A percentile compares a stretch with the other conserved stretches of the same genome.
Conservation (phyloP, 2,113 vertebrate species). For the Rhabdomys dilectus region DNA sequence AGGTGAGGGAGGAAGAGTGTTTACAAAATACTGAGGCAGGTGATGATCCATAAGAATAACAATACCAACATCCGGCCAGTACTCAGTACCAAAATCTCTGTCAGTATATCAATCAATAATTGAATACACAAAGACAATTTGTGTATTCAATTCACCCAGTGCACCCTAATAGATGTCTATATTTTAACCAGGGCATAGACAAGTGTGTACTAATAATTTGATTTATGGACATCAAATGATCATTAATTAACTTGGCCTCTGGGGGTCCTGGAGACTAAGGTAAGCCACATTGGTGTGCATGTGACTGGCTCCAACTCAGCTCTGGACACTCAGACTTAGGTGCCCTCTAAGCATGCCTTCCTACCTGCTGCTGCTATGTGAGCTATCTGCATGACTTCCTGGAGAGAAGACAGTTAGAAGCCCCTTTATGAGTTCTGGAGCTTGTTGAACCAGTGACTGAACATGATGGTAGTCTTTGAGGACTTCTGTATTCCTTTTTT, state of each 20-base stretch:
- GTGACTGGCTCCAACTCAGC: background rate
- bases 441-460: background rate
- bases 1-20: no score
- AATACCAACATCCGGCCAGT: no score
- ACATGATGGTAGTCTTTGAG: background rate
- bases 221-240: background rate
- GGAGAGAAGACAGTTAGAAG: background rate
- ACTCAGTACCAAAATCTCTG: no score
- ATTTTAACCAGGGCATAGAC: background rate
- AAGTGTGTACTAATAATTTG: background rate
- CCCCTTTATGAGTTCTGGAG: conserved; percentile 4
- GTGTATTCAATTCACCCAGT: no score
- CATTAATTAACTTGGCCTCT: background rate
- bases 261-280: background rate
- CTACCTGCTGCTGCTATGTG: background rate
- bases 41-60: no score
- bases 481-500: background rate
- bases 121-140: no score
- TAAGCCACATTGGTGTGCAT: background rate
- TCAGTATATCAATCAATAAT: no score
- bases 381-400: background rate
- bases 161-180: background rate
- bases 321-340: background rate
- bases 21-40: no score
- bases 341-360: background rate